Evolutionary conservation across 2,797 vertebrate genomes (phyloP).

Genomic region (Linurgus olivaceus): DNA sequence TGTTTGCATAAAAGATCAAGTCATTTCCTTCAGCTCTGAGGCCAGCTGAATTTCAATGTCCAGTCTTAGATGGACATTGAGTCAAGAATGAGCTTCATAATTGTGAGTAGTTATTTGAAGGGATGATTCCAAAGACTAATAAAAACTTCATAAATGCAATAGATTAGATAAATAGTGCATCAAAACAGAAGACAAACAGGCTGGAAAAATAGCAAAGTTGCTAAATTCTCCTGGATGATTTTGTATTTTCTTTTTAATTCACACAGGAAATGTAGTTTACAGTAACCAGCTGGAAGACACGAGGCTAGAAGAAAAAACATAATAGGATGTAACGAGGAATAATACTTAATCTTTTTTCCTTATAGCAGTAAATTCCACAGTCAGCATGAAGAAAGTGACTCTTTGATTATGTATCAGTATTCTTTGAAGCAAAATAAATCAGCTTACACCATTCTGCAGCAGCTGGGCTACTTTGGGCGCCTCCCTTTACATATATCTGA

Average conservation of each 20-base stretch:
- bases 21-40: not conserved
- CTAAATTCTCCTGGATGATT: not conserved
- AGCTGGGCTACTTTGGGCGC: not conserved
- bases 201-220: not conserved
- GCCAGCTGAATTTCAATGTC: not conserved
- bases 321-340: not conserved
- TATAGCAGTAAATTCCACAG: not conserved
- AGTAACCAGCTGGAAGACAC: not conserved
- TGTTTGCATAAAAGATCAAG: not conserved
- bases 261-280: not conserved
- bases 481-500: not conserved
- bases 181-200: not conserved
- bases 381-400: not conserved
- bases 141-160: not conserved
- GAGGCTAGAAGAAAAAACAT: not conserved
- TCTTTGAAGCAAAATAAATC: not conserved
- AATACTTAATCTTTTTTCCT: not conserved
- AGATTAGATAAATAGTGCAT: not conserved
- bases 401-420: not conserved
- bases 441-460: not conserved
- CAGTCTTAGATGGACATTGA: not conserved
- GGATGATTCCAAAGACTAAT: not conserved
- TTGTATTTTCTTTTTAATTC: not conserved
- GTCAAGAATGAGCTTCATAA: not conserved
- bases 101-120: not conserved